Evolutionary conservation across 2,797 vertebrate species (phyloP), one percentile per base, ranked within the genome.

Genomic region (Alectoris magna): DNA sequence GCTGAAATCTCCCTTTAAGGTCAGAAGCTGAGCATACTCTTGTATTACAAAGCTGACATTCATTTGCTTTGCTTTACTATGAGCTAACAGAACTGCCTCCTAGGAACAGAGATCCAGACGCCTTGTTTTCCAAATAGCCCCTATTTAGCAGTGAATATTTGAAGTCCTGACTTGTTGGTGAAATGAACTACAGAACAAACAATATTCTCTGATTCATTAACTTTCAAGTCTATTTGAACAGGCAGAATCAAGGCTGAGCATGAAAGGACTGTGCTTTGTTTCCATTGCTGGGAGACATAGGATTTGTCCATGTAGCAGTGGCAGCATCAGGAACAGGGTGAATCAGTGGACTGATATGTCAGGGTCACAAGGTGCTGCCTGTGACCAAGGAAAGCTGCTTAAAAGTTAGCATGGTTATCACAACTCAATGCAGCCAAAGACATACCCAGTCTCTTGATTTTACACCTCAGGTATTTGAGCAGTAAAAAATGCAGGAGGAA

Each of bases 1-100:
- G 71, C 23, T 86, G 84, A 83, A 55, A 81, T 56, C 41, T 60
- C 59, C 19, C 62, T 88, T 95, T 73, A 91, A 79, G 92, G 21
- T 38, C 70, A 90, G 44, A 84, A 94, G 43, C 38, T 6, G 4
- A 80, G 70, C 84, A 91, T 84, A 8, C 39, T 27, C 75, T 36
- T n/a, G 81, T 77, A 93, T 93, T 80, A 73, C 84, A 86, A 38
- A 66, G 59, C 70, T 58, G 41, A 48, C 36, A 44, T 69, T 41
- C 31, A 59, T 63, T 85, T 73, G 60, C 62, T 63, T 85, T 73
- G 60, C 62, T 86, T 78, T 55, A n/a, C 56, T 66, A 49, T 44
- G 46, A 60, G 34, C 48, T 84, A 48, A 71, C 21, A 41, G 10
- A 63, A n/a, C 17, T 79, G 11, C 34, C 31, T 39, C 43, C 23